These are phyloP conservation scores for Corvus hawaiiensis DNA, from an alignment of 2,113 vertebrate species.

Conservation along the genomic window DNA sequence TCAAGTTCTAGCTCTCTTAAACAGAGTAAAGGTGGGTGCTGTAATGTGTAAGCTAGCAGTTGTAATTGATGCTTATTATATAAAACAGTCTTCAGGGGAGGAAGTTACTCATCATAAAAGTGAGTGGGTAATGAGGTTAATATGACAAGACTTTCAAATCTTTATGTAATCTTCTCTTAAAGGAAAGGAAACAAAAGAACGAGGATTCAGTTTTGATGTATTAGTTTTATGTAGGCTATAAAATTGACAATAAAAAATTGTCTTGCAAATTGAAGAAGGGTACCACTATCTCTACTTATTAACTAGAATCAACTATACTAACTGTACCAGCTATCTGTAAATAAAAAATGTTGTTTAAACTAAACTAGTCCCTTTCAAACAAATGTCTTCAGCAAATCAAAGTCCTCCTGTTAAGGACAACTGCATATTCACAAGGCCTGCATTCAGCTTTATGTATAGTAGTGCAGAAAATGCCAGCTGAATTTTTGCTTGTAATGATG, in stretches of 20 bases:
- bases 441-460: background rate
- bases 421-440: background rate
- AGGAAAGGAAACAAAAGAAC: background rate
- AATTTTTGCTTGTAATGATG: constrained; percentile 13
- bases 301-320: background rate
- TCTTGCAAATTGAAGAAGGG: background rate
- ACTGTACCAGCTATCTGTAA: background rate
- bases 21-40: background rate
- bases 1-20: background rate
- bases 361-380: background rate
- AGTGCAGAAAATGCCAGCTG: constrained; percentile 2
- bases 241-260: background rate
- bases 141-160: background rate
- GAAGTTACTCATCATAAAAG: background rate
- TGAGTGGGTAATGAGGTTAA: constrained; percentile 32
- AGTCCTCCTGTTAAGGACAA: background rate
- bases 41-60: background rate
- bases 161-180: background rate
- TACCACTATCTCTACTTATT: background rate
- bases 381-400: constrained; percentile 3
- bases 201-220: background rate
- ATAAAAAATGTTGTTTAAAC: background rate
- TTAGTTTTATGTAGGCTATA: background rate
- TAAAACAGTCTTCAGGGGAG: background rate
- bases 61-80: background rate